A percentile compares a stretch with the other conserved stretches of the same genome.
Conservation (phyloP, 2,888 invertebrate genomes). For the Ornithoptera priamus region DNA sequence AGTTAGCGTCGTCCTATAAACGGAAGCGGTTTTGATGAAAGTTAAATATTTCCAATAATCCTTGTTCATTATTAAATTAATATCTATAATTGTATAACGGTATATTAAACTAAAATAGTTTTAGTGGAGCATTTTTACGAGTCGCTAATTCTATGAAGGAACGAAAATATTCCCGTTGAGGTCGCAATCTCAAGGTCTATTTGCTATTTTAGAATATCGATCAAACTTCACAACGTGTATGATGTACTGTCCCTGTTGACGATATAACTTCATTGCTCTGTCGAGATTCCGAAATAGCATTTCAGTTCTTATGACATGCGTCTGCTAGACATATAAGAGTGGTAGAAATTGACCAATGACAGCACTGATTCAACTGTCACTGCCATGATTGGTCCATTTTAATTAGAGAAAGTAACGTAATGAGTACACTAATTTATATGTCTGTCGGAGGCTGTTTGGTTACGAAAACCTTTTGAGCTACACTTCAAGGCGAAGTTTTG, state of each 20-base stretch:
- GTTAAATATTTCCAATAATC: constrained; percentile 61
- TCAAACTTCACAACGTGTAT: constrained; percentile 26
- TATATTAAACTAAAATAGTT: constrained; percentile 63
- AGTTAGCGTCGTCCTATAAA: constrained; percentile 44
- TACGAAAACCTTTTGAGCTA: constrained; percentile 75
- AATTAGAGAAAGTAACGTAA: constrained; percentile 60
- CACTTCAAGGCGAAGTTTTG: constrained; percentile 75
- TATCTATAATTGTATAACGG: constrained; percentile 55
- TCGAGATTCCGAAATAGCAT: constrained; percentile 59
- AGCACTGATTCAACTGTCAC: constrained; percentile 71
- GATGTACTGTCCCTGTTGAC: constrained; percentile 1
- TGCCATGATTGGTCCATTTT: constrained; percentile 80
- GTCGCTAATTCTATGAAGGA: constrained; percentile 78
- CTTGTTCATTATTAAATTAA: constrained; percentile 64
- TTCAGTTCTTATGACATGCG: constrained; percentile 69
- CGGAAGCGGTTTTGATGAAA: constrained; percentile 50
- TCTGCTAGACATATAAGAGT: constrained; percentile 76
- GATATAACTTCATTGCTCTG: constrained; percentile 5
- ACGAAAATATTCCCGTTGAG: constrained; percentile 57
- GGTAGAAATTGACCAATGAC: constrained; percentile 77
- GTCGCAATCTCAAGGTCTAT: constrained; percentile 77
- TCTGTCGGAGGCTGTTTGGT: constrained; percentile 77
- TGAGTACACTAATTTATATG: constrained; percentile 76
- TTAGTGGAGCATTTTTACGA: constrained; percentile 70
- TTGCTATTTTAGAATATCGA: constrained; percentile 61